phyloP scores from a whole-genome alignment of 2,113 vertebrate species.

The Prochilodus magdalenae region DNA sequence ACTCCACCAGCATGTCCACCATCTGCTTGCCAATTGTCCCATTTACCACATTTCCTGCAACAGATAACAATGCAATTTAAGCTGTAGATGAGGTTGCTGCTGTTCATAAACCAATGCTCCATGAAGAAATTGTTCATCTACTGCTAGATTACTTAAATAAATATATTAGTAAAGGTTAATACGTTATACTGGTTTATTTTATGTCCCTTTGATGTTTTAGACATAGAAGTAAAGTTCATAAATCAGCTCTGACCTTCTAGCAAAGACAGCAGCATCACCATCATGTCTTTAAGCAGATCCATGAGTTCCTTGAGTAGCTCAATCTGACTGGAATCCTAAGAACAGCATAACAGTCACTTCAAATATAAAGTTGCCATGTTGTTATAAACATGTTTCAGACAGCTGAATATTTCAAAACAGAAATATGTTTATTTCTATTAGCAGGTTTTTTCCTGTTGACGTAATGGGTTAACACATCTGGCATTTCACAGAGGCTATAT shows the following conservation, averaged over 20 bases:
- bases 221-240: background rate
- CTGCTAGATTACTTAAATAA: too few relatives aligned
- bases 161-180: too few relatives aligned
- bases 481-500: too few relatives aligned
- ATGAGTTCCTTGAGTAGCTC: conserved; percentile 92
- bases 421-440: too few relatives aligned
- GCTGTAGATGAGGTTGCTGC: background rate
- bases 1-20: conserved; percentile 98
- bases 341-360: conserved; percentile 35
- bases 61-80: background rate
- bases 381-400: too few relatives aligned
- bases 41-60: conserved; percentile 91
- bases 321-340: conserved; percentile 92
- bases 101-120: background rate
- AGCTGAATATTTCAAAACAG: too few relatives aligned
- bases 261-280: conserved; percentile 96
- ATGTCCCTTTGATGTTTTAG: background rate
- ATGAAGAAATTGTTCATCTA: too few relatives aligned
- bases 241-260: conserved; percentile 84
- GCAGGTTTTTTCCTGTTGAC: too few relatives aligned
- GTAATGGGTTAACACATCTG: background rate
- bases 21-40: conserved; percentile 98
- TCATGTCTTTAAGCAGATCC: conserved; percentile 98
- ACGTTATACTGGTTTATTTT: too few relatives aligned
- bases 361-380: too few relatives aligned